phyloP scores from a whole-genome alignment of 2,888 invertebrate species.

The Nysson spinosus region DNA sequence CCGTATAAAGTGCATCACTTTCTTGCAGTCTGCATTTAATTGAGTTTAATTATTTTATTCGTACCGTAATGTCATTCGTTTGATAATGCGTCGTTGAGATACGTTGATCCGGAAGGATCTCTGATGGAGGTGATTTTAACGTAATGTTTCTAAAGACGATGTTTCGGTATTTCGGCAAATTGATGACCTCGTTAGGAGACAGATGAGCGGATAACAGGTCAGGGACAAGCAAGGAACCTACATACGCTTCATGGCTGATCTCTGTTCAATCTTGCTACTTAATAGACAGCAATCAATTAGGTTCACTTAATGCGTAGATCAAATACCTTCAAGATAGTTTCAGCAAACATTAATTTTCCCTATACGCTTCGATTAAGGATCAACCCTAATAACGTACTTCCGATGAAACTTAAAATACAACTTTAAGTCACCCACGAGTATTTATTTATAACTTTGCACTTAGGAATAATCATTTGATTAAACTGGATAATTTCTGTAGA shows the following conservation, averaged over 20 bases:
- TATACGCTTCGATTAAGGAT: too few relatives aligned
- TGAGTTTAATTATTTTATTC: too few relatives aligned
- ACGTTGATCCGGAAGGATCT: background rate
- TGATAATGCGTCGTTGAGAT: too few relatives aligned
- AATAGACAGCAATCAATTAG: constrained; percentile 16
- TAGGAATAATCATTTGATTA: too few relatives aligned
- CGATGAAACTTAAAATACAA: background rate
- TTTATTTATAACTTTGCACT: too few relatives aligned
- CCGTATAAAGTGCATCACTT: too few relatives aligned
- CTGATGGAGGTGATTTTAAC: background rate
- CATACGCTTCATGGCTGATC: background rate
- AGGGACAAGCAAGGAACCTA: constrained; percentile 6
- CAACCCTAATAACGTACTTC: too few relatives aligned
- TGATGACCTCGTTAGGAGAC: background rate
- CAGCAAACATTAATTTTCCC: background rate
- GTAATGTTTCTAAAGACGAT: background rate
- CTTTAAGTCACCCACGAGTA: too few relatives aligned
- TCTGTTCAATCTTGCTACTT: background rate
- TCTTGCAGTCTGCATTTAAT: too few relatives aligned
- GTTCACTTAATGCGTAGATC: background rate
- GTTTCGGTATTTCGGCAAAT: constrained; percentile 6
- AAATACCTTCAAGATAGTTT: background rate
- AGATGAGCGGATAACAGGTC: constrained; percentile 16
- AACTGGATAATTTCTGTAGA: too few relatives aligned
- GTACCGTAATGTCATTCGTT: too few relatives aligned